Percentiles rank a stretch among this genome's conserved stretches.
Evolutionary conservation across 2,888 invertebrate genomes (phyloP).

Genomic region (Tachina fera): DNA sequence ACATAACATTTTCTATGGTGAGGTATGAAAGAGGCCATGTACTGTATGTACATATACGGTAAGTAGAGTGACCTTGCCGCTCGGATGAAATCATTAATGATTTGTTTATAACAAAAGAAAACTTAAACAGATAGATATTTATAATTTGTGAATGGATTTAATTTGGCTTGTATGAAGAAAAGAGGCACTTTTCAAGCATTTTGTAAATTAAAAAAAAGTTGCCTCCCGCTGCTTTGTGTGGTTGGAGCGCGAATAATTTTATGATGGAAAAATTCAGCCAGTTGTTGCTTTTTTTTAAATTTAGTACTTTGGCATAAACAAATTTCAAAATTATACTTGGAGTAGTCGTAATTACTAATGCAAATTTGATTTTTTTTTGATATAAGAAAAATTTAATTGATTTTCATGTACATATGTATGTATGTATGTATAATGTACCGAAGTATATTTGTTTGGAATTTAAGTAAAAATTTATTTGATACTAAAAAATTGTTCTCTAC

Average conservation of each 20-base stretch:
- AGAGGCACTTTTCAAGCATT: not conserved
- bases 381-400: too few species aligned
- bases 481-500: too few species aligned
- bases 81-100: constrained; percentile 47
- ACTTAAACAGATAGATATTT: constrained; percentile 3
- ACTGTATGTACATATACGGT: not conserved
- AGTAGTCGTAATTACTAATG: not conserved
- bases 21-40: not conserved
- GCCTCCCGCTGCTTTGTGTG: constrained; percentile 2
- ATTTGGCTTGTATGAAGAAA: not conserved
- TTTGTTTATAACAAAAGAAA: constrained; percentile 47
- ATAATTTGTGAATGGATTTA: constrained; percentile 20
- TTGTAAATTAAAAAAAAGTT: not conserved
- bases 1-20: constrained; percentile 12
- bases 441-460: too few species aligned
- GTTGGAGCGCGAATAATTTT: constrained; percentile 21
- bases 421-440: too few species aligned
- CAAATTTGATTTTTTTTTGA: too few species aligned
- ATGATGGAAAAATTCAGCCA: not conserved
- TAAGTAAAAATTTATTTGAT: too few species aligned
- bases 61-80: constrained; percentile 55
- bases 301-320: constrained; percentile 37
- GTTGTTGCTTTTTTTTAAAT: not conserved
- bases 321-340: not conserved
- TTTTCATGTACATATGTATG: too few species aligned